A percentile compares a stretch with the other conserved stretches of the same genome.
Conservation (phyloP, 2,888 invertebrate genomes). For the Drosophila infuscata region DNA sequence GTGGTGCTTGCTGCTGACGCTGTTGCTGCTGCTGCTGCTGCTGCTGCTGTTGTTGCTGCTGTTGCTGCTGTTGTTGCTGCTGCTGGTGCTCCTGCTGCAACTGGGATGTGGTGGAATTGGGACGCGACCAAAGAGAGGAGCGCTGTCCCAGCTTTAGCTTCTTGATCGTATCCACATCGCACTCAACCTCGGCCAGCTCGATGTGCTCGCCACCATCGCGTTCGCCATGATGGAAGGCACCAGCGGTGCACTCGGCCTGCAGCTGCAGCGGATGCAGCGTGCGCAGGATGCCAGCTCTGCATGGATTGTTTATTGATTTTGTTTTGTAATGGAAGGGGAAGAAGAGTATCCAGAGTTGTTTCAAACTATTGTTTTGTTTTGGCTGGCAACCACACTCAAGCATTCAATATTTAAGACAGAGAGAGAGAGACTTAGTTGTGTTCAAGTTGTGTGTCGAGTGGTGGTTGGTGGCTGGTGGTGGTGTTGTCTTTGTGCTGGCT, state of each 20-base stretch:
- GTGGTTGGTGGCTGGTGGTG: constrained; percentile 26
- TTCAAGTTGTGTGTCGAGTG: constrained; percentile 41
- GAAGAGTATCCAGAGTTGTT: constrained; percentile 71
- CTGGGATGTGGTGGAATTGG: constrained; percentile 84
- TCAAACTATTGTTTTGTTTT: constrained; percentile 44
- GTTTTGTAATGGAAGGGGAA: constrained; percentile 31
- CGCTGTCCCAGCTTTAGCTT: constrained; percentile 90
- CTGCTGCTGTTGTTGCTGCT: constrained; percentile 77
- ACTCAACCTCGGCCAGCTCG: constrained; percentile 89
- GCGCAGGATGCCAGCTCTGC: constrained; percentile 86
- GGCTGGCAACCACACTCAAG: constrained; percentile 69
- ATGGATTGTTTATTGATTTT: constrained; percentile 30
- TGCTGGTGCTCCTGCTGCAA: constrained; percentile 80
- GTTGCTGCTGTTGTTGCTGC: constrained; percentile 71
- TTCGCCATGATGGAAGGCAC: constrained; percentile 78
- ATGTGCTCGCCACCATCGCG: constrained; percentile 84
- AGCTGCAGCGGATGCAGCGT: constrained; percentile 88
- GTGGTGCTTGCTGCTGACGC: constrained; percentile 63
- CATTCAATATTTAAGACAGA: constrained; percentile 41
- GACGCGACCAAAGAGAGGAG: constrained; percentile 90
- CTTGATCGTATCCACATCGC: constrained; percentile 91
- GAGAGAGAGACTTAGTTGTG: constrained; percentile 70
- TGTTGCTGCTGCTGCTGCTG: constrained; percentile 86
- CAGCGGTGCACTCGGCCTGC: constrained; percentile 83
- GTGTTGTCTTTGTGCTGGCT: constrained; percentile 43